A percentile compares a stretch with the other conserved stretches of the same genome.
Evolutionary conservation across 2,888 invertebrate species (phyloP).

Genomic region (Germaria angustata): DNA sequence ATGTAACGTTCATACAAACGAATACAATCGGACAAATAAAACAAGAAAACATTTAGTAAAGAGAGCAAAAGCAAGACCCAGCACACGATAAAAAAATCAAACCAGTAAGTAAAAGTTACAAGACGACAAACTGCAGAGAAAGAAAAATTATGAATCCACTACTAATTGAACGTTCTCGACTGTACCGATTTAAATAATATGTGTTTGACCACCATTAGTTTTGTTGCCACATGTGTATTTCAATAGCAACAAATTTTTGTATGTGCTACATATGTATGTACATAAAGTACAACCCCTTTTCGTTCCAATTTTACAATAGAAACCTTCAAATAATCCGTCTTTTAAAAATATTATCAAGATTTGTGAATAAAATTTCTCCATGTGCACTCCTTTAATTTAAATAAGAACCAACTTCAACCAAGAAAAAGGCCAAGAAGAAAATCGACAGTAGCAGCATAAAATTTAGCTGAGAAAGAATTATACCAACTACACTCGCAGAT

Average conservation of each 20-base stretch:
- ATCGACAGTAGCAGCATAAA: constrained; percentile 58
- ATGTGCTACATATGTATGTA: too few relatives aligned
- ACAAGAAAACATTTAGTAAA: constrained; percentile 1
- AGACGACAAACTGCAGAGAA: constrained; percentile 29
- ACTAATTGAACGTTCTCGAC: background rate
- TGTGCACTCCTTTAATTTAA: constrained; percentile 34
- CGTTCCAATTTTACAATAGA: too few relatives aligned
- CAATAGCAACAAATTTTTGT: too few relatives aligned
- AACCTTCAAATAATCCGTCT: too few relatives aligned
- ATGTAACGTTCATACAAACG: background rate
- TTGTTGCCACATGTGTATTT: too few relatives aligned
- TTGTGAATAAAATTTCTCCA: constrained; percentile 26
- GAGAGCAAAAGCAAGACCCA: constrained; percentile 40
- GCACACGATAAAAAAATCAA: constrained; percentile 14
- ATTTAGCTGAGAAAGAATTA: constrained; percentile 11
- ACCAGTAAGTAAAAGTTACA: constrained; percentile 46
- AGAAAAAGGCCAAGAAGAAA: constrained; percentile 34
- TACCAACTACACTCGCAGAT: background rate
- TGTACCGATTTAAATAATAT: background rate
- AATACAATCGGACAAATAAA: constrained; percentile 4
- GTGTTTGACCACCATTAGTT: too few relatives aligned
- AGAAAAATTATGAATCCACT: constrained; percentile 4
- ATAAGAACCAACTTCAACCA: constrained; percentile 49
- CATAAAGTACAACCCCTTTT: too few relatives aligned
- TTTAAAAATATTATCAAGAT: too few relatives aligned